Evolutionary conservation across 2,113 vertebrate genomes (phyloP).

Genomic region (Strix aluco): DNA sequence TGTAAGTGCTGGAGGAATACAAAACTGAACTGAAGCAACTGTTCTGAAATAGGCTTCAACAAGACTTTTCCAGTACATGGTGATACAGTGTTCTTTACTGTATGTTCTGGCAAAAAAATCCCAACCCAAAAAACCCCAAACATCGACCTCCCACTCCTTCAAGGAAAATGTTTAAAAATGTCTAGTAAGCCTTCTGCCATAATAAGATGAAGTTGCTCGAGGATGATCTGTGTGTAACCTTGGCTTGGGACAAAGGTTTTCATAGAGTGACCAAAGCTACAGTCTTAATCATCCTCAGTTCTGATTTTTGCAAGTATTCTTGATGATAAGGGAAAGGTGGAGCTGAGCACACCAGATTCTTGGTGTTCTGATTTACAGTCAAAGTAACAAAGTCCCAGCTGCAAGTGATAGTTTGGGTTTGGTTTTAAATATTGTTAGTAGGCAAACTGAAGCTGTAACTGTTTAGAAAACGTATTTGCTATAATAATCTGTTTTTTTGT

Average conservation of each 20-base stretch:
- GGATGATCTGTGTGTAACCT: neutral
- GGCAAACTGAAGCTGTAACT: neutral
- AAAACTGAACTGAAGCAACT: neutral
- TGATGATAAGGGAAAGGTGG: neutral
- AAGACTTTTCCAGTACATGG: neutral
- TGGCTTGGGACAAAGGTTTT: neutral
- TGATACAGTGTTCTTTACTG: neutral
- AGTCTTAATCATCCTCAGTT: neutral
- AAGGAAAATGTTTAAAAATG: neutral
- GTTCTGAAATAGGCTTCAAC: neutral
- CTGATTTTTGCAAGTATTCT: neutral
- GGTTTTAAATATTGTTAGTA: neutral
- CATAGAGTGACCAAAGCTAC: neutral
- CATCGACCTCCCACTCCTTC: too few relatives aligned
- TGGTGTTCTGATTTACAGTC: neutral
- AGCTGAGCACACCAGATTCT: neutral
- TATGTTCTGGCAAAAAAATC: neutral
- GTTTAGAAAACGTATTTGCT: neutral
- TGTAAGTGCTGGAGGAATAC: neutral
- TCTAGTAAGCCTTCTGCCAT: neutral
- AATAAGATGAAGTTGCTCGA: neutral
- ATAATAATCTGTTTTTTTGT: neutral
- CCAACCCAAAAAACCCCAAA: neutral
- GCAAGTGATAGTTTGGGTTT: neutral
- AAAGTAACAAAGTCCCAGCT: neutral